phyloP scores from a whole-genome alignment of 2,888 invertebrate genomes.

The Cryptocephalus primarius region DNA sequence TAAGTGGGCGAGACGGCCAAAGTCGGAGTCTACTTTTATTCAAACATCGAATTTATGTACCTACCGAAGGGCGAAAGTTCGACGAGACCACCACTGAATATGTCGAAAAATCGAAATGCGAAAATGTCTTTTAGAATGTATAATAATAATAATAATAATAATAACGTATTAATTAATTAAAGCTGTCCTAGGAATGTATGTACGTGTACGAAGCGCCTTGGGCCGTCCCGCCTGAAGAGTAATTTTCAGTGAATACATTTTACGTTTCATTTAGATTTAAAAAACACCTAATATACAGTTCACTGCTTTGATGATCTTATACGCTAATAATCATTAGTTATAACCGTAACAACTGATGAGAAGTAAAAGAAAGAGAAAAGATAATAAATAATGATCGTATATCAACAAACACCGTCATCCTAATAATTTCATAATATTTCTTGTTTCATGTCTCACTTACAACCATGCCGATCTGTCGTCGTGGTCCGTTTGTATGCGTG shows the following conservation, averaged over 20 bases:
- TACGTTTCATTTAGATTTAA: slow-evolving; percentile 20
- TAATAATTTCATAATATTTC: slow-evolving; percentile 7
- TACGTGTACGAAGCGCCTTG: neutral
- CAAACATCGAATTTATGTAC: neutral
- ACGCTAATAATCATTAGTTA: no score
- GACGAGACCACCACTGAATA: neutral
- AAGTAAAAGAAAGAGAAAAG: slow-evolving; percentile 17
- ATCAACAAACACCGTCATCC: slow-evolving; percentile 38
- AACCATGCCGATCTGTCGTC: slow-evolving; percentile 14
- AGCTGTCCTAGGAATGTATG: neutral
- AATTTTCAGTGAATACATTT: slow-evolving; percentile 23
- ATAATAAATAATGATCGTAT: slow-evolving; percentile 25
- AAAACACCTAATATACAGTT: slow-evolving; percentile 31
- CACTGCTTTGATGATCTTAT: slow-evolving; percentile 33
- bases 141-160: no score
- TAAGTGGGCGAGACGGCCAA: slow-evolving; percentile 15
- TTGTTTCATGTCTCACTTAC: slow-evolving; percentile 17
- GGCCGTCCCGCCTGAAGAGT: slow-evolving; percentile 12
- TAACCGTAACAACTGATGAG: slow-evolving; percentile 22
- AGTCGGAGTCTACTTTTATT: neutral
- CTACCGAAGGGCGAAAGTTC: no score
- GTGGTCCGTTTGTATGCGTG: neutral
- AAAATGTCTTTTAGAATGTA: no score
- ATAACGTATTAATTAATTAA: neutral
- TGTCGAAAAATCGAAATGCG: neutral